phyloP scores from a whole-genome alignment of 2,797 vertebrate genomes.

The Uromys caudimaculatus region DNA sequence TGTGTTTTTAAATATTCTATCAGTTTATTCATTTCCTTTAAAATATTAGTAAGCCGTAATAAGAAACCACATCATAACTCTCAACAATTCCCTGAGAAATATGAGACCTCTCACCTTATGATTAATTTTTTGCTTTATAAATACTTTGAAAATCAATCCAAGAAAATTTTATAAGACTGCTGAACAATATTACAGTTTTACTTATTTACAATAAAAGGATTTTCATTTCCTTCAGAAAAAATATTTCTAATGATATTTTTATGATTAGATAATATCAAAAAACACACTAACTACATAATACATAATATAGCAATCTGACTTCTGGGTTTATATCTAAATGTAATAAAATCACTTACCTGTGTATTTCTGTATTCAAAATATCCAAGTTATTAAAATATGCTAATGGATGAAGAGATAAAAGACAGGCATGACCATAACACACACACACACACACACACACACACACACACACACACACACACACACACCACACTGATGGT shows the following conservation, averaged over 20 bases:
- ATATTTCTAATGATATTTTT: neutral
- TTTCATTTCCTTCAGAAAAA: neutral
- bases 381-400: neutral
- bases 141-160: neutral
- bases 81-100: neutral
- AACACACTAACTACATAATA: neutral
- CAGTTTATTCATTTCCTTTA: neutral
- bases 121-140: neutral
- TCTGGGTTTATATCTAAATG: neutral
- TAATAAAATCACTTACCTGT: neutral
- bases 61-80: neutral
- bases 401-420: neutral
- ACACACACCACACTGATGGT: neutral
- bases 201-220: neutral
- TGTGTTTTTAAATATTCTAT: neutral
- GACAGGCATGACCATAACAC: neutral
- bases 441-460: neutral
- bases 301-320: neutral
- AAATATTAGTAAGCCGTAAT: neutral
- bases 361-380: neutral
- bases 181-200: neutral
- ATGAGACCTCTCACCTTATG: neutral
- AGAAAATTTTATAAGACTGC: neutral
- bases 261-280: neutral
- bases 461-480: neutral